Evolutionary conservation across 23 tunicate species (phyloP).

Genomic region (Styela plicata): DNA sequence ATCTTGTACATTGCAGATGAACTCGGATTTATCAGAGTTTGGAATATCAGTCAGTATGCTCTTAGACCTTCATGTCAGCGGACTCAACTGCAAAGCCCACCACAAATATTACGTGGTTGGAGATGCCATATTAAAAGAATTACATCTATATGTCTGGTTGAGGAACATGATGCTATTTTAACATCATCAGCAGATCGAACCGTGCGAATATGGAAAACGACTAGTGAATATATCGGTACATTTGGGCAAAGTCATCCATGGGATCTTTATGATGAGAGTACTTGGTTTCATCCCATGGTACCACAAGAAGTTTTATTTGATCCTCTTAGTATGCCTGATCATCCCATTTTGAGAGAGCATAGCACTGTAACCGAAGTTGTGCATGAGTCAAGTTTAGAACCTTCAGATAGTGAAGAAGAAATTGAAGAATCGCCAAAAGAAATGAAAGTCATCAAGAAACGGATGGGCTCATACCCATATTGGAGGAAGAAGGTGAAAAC

Average conservation of each 20-base stretch:
- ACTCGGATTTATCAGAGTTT: slow-evolving; percentile 52
- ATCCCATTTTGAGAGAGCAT: slow-evolving; percentile 35
- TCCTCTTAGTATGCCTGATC: slow-evolving; percentile 78
- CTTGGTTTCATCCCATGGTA: slow-evolving; percentile 95
- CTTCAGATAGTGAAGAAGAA: slow-evolving; percentile 28
- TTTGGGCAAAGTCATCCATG: slow-evolving; percentile 81
- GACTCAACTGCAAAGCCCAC: slow-evolving; percentile 22
- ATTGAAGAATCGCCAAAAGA: neutral
- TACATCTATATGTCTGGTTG: slow-evolving; percentile 53
- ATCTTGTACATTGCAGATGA: slow-evolving; percentile 56
- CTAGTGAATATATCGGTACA: slow-evolving; percentile 70
- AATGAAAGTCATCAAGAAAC: neutral
- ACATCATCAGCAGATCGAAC: slow-evolving; percentile 80
- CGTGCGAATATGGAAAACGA: slow-evolving; percentile 70
- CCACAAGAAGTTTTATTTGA: slow-evolving; percentile 94
- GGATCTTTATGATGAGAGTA: slow-evolving; percentile 70
- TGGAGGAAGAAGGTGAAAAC: neutral
- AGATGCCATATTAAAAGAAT: slow-evolving; percentile 76
- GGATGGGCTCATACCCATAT: neutral
- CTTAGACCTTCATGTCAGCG: slow-evolving; percentile 19
- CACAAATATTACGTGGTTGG: slow-evolving; percentile 49
- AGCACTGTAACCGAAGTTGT: neutral
- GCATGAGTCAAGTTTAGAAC: slow-evolving; percentile 18
- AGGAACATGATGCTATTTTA: slow-evolving; percentile 48
- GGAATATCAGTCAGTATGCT: slow-evolving; percentile 59